Evolutionary conservation across 1,140 invertebrate genomes (phyloP), one percentile per base, ranked within the genome.

Genomic region (Subanguina moxae): DNA sequence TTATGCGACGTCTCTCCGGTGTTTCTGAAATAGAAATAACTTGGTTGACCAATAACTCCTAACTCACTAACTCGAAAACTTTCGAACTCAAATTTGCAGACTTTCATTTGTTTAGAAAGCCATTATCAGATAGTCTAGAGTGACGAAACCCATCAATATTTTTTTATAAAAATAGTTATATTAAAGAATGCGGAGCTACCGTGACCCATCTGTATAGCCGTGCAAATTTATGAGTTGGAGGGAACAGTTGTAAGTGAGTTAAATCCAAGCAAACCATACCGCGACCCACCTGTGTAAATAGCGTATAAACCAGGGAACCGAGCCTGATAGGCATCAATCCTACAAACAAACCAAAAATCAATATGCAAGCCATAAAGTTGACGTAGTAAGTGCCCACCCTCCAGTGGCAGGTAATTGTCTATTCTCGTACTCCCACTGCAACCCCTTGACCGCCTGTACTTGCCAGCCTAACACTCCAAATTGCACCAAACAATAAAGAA

Each of bases 401-500:
- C 68, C 69, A 59, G 73, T 78, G 9, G 69, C 65, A 15, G 78
- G 80, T 38, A 80, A 46, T 56, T 80, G 67, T 27, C 78, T 64
- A 62, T 82, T 82, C 48, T 80, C 78, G 52, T 71, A 80, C 25
- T 80, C 68, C 70, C 78, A 81, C 61, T 78, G 67, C 23, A 67
- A 64, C 30, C 63, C 71, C 61, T 77, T 78, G 17, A 80, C 78
- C 17, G 73, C 72, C n/a, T 71, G 57, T 23, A 70, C 48, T 64
- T 80, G 78, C 78, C 78, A 80, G 25, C 80, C 78, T 21, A 80
- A 58, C 7, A 80, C 57, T 13, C 64, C 80, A 52, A 82, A 82
- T 68, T 80, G 78, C 15, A 77, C 64, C 13, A 82, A 64, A 32
- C 74, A 77, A 70, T 80, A 82, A 17, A 80, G 45, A 68, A 80